Evolutionary conservation across 2,113 vertebrate species (phyloP).

Genomic region (Neotragus moschatus): DNA sequence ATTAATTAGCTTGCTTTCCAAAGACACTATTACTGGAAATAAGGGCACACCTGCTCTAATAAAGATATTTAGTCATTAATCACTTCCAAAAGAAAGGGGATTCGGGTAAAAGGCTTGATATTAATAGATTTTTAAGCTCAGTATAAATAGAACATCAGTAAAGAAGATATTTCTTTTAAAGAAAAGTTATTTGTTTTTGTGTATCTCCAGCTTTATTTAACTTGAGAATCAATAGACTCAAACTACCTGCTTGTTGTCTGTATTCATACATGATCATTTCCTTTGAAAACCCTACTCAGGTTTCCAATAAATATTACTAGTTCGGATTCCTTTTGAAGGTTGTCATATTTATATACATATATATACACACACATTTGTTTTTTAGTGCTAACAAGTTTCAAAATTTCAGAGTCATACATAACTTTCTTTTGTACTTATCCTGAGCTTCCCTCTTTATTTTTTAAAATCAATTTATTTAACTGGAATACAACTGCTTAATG

Average conservation of each 20-base stretch:
- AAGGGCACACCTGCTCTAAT: conserved; percentile 4
- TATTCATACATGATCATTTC: neutral
- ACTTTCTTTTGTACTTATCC: accelerated
- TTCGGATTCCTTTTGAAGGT: neutral
- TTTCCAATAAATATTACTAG: conserved; percentile 15
- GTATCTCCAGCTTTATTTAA: neutral
- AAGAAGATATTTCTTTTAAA: neutral
- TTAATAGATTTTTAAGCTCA: neutral
- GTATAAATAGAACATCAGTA: neutral
- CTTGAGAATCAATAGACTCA: neutral
- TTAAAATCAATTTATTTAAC: neutral
- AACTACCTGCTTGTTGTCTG: neutral
- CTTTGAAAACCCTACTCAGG: neutral
- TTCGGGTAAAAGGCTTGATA: neutral
- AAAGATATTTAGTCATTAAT: neutral
- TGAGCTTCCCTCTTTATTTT: neutral
- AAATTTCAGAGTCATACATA: accelerated
- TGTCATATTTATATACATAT: neutral
- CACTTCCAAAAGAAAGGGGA: neutral
- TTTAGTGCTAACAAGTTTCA: accelerated
- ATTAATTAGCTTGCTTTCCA: conserved; percentile 34
- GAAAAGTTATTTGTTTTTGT: neutral
- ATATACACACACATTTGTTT: neutral
- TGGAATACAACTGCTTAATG: neutral
- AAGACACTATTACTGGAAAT: neutral